Percentiles rank a stretch among this genome's conserved stretches.
Conservation (phyloP, 2,113 vertebrate genomes). For the Datnioides undecimradiatus region DNA sequence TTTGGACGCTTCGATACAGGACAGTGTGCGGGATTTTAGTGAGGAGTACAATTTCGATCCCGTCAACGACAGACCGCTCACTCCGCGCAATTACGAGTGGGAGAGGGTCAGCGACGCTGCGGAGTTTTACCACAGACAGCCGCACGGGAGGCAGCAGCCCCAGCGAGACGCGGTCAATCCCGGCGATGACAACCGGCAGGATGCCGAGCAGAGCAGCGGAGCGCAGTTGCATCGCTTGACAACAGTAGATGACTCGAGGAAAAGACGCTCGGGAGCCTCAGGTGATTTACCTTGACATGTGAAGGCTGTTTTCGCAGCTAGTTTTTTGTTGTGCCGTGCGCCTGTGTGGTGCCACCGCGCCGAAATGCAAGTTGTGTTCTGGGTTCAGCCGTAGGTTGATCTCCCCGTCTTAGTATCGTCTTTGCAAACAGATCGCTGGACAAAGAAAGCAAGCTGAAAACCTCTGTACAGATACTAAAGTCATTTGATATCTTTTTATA, state of each 20-base stretch:
- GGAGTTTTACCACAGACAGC: constrained; percentile 90
- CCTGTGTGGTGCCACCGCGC: neutral
- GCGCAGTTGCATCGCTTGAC: neutral
- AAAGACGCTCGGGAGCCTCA: constrained; percentile 81
- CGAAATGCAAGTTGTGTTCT: constrained; percentile 21
- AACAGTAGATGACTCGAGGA: constrained; percentile 70
- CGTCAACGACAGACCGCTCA: constrained; percentile 84
- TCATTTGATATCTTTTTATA: rapidly evolving
- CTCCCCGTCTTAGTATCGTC: too few species aligned
- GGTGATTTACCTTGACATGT: constrained; percentile 59
- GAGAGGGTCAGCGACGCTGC: constrained; percentile 85
- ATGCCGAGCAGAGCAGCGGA: constrained; percentile 2
- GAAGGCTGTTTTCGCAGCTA: neutral
- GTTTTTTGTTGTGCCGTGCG: too few species aligned
- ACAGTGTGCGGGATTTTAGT: constrained; percentile 81
- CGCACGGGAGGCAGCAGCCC: constrained; percentile 72
- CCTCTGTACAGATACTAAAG: neutral
- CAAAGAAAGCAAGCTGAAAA: too few species aligned
- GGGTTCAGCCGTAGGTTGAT: neutral
- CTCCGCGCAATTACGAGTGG: constrained; percentile 88
- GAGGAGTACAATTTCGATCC: constrained; percentile 92
- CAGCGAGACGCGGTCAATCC: constrained; percentile 76
- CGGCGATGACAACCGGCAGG: constrained; percentile 74
- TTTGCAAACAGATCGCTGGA: neutral
- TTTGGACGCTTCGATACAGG: constrained; percentile 74